A percentile compares a stretch with the other conserved stretches of the same genome.
These are phyloP conservation scores for Ennomos fuscantarius DNA, from an alignment of 2,888 invertebrate species.

Conservation along the genomic window DNA sequence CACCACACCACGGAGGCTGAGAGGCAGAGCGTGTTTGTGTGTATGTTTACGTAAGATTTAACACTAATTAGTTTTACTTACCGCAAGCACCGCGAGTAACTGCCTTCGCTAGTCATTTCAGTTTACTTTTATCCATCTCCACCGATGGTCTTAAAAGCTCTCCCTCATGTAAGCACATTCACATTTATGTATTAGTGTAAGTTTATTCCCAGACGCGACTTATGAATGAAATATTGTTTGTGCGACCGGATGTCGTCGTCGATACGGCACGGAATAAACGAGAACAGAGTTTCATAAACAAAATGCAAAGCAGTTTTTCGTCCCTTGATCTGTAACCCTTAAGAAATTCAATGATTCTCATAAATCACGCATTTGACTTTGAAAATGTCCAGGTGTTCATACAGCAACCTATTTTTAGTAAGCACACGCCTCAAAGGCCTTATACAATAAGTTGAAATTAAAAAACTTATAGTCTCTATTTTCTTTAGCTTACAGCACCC, in stretches of 20 bases:
- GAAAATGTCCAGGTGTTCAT: slow-evolving; percentile 66
- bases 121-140: slow-evolving; percentile 4
- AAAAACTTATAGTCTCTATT: too few relatives aligned
- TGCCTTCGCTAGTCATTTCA: not conserved
- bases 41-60: slow-evolving; percentile 1
- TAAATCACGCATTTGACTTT: slow-evolving; percentile 62
- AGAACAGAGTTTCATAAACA: slow-evolving; percentile 40
- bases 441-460: too few relatives aligned
- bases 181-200: slow-evolving; percentile 9
- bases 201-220: slow-evolving; percentile 33
- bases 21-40: too few relatives aligned
- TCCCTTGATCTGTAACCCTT: slow-evolving; percentile 48
- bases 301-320: slow-evolving; percentile 40
- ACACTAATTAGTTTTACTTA: slow-evolving; percentile 12
- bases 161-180: slow-evolving; percentile 7
- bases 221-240: slow-evolving; percentile 43
- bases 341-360: slow-evolving; percentile 50
- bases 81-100: not conserved
- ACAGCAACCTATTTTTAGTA: not conserved
- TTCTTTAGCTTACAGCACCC: too few relatives aligned
- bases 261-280: slow-evolving; percentile 47
- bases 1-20: too few relatives aligned
- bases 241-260: slow-evolving; percentile 46
- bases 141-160: slow-evolving; percentile 20
- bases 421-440: too few relatives aligned